Percentiles rank a stretch among this genome's conserved stretches.
Conservation (phyloP, 2,888 invertebrate genomes). For the Proisotoma minuta region DNA sequence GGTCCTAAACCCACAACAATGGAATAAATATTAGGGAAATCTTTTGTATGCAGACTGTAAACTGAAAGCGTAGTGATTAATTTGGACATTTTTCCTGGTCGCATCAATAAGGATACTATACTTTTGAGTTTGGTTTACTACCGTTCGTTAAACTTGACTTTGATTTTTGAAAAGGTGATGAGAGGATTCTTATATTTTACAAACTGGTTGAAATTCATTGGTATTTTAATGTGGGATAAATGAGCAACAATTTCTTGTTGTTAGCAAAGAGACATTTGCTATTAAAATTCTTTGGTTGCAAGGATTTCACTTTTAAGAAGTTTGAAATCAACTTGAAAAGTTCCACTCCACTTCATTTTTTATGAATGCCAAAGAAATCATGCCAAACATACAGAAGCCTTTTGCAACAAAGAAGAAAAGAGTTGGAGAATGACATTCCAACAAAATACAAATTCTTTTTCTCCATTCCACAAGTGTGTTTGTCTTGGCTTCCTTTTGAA, state of each 20-base stretch:
- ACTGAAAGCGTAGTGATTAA: not conserved
- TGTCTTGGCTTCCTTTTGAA: not conserved
- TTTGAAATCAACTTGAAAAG: not conserved
- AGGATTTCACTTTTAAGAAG: too few species aligned
- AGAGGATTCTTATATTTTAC: too few species aligned
- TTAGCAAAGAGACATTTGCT: not conserved
- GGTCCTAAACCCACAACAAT: slow-evolving; percentile 6
- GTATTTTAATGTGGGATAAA: not conserved
- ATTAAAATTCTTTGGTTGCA: not conserved
- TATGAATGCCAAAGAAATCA: slow-evolving; percentile 5
- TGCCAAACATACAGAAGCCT: slow-evolving; percentile 6
- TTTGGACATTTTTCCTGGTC: slow-evolving; percentile 1
- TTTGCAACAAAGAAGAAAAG: slow-evolving; percentile 1
- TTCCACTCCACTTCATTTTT: slow-evolving; percentile 6
- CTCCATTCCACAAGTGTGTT: not conserved
- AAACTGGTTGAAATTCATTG: slow-evolving; percentile 1
- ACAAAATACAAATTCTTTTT: slow-evolving; percentile 10
- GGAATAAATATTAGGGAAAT: slow-evolving; percentile 4
- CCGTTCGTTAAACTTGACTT: too few species aligned
- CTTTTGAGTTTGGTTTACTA: too few species aligned
- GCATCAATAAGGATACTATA: not conserved
- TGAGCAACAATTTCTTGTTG: not conserved
- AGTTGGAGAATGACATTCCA: slow-evolving; percentile 6
- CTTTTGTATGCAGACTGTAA: not conserved
- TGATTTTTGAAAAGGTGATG: too few species aligned